Conservation (phyloP, 2,888 invertebrate species). For the Ommatoiulus sabulosus region DNA sequence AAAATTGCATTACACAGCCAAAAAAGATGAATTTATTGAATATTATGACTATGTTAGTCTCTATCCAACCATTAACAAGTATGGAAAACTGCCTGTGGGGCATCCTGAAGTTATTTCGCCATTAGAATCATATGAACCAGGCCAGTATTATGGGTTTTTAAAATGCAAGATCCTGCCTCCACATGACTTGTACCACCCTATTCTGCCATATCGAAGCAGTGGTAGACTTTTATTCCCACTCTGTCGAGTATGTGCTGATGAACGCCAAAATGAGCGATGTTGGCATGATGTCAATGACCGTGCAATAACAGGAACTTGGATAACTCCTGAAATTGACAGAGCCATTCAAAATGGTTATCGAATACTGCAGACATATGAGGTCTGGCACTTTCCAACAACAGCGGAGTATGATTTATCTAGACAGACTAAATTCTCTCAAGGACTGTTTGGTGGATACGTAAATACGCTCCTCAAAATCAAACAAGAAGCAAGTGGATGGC, state of each 20-base stretch:
- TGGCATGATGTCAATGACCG: background rate
- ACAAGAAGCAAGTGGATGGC: conserved; percentile 50
- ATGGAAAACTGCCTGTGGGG: background rate
- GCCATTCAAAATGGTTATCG: conserved; percentile 4
- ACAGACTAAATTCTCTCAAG: background rate
- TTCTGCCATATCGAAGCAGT: background rate
- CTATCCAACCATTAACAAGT: background rate
- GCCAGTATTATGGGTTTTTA: background rate
- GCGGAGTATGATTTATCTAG: background rate
- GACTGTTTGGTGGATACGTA: conserved; percentile 46
- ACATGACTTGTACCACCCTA: background rate
- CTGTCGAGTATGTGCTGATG: conserved; percentile 10
- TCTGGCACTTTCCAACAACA: conserved; percentile 47
- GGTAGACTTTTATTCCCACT: conserved; percentile 38
- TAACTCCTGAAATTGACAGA: conserved; percentile 8
- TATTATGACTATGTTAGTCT: background rate
- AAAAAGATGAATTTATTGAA: background rate
- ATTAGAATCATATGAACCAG: background rate
- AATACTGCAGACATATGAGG: background rate
- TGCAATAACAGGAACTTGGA: conserved; percentile 10
- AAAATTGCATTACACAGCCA: background rate
- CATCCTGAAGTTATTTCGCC: background rate
- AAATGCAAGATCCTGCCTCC: conserved; percentile 26
- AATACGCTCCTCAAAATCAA: background rate
- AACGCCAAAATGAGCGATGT: background rate